Evolutionary conservation across 2,113 vertebrate genomes (phyloP).

Genomic region (Embiotoca jacksoni): DNA sequence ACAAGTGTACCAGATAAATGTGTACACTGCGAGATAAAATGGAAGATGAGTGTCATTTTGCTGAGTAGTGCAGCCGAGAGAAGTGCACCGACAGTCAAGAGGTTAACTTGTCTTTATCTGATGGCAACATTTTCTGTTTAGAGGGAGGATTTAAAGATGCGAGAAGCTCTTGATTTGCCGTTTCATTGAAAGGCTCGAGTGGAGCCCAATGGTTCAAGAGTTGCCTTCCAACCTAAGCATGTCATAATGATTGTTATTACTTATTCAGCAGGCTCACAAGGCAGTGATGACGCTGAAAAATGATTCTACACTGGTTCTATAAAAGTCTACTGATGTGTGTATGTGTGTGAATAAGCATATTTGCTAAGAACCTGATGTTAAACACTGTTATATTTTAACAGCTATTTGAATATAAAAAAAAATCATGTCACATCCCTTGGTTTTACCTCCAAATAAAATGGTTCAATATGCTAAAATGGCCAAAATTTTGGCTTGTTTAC

Average conservation of each 20-base stretch:
- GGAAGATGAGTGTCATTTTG: constrained; percentile 8
- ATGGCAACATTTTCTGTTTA: not conserved
- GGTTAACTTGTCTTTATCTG: constrained; percentile 36
- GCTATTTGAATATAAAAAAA: too few relatives aligned
- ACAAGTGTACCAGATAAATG: not conserved
- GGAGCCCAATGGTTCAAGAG: constrained; percentile 31
- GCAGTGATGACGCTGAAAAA: constrained; percentile 5
- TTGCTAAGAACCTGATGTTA: not conserved
- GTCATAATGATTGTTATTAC: constrained; percentile 36
- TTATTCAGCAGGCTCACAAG: constrained; percentile 14
- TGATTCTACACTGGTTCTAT: not conserved
- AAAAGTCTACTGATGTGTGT: not conserved
- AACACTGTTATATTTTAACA: too few relatives aligned
- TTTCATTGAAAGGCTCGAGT: constrained; percentile 33
- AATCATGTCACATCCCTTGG: too few relatives aligned
- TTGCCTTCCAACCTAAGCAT: constrained; percentile 2
- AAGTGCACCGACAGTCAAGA: not conserved
- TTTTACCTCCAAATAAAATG: too few relatives aligned
- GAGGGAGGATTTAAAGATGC: constrained; percentile 22
- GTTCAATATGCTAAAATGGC: too few relatives aligned
- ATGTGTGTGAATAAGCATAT: not conserved
- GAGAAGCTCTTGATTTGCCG: constrained; percentile 14
- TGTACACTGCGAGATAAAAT: not conserved
- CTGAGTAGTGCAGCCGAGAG: constrained; percentile 10
- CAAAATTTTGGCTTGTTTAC: too few relatives aligned